These are phyloP conservation scores for Chironomus riparius DNA, from an alignment of 2,888 invertebrate species.

Conservation along the genomic window DNA sequence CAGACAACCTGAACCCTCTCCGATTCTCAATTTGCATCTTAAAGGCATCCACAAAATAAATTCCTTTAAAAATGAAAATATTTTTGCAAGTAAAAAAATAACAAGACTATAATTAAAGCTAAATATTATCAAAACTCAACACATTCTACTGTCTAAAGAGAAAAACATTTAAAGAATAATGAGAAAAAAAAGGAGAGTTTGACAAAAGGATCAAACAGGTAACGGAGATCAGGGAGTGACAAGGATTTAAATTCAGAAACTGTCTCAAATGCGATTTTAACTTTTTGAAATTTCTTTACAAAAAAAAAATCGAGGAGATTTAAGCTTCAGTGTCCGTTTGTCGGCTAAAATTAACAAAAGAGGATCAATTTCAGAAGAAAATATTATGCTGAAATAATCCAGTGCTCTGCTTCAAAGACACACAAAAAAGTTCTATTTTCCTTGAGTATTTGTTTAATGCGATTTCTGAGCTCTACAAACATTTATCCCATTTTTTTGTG, in stretches of 20 bases:
- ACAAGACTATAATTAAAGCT: conserved; percentile 11
- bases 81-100: background rate
- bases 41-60: no score
- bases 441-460: conserved; percentile 22
- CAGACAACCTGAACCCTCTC: no score
- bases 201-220: background rate
- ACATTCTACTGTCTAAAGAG: conserved; percentile 1
- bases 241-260: conserved; percentile 17
- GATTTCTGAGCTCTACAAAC: background rate
- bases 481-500: conserved; percentile 1
- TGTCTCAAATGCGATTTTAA: conserved; percentile 24
- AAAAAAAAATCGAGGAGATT: background rate
- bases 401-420: background rate
- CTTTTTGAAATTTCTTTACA: background rate
- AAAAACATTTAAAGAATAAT: background rate
- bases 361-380: conserved; percentile 19
- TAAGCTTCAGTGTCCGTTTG: background rate
- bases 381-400: conserved; percentile 20
- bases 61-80: background rate
- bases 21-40: no score
- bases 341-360: background rate
- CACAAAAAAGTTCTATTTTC: background rate
- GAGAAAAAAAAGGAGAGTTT: background rate
- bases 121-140: conserved; percentile 11
- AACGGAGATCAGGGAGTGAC: conserved; percentile 18